These are phyloP conservation scores for Callipepla squamata DNA, from an alignment of 2,113 vertebrate genomes.

Conservation along the genomic window DNA sequence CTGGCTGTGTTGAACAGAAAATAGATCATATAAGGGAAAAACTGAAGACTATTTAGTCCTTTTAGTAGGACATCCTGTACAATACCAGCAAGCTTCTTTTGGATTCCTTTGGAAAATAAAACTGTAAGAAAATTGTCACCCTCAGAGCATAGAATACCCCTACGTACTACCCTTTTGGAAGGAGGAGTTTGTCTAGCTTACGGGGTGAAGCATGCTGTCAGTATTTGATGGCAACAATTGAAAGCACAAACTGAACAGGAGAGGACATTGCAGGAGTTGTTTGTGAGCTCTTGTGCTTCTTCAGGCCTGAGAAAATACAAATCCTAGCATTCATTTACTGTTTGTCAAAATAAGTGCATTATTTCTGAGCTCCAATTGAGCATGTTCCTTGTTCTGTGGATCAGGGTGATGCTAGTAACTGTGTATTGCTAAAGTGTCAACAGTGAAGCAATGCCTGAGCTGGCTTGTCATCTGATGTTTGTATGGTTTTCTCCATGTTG, in stretches of 20 bases:
- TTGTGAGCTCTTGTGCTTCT: not conserved
- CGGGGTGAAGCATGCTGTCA: not conserved
- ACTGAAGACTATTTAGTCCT: not conserved
- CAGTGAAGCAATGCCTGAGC: not conserved
- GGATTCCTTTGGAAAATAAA: slow-evolving; percentile 4
- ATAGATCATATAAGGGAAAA: slow-evolving; percentile 58
- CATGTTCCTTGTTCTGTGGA: not conserved
- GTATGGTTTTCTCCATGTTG: not conserved
- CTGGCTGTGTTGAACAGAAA: slow-evolving; percentile 35
- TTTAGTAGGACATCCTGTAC: not conserved
- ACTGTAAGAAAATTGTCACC: not conserved
- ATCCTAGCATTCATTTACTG: not conserved
- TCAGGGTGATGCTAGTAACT: not conserved
- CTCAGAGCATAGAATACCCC: not conserved
- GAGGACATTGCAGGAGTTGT: not conserved
- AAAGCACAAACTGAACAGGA: not conserved
- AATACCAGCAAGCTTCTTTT: not conserved
- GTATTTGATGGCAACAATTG: not conserved
- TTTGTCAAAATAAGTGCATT: not conserved
- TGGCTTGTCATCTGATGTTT: not conserved
- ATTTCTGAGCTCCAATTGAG: fast-evolving
- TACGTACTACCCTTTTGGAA: not conserved
- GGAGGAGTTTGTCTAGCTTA: not conserved
- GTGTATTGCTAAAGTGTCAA: not conserved
- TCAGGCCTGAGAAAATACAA: fast-evolving